These are phyloP conservation scores for Pammene fasciana DNA, from an alignment of 2,888 invertebrate genomes.

Conservation along the genomic window DNA sequence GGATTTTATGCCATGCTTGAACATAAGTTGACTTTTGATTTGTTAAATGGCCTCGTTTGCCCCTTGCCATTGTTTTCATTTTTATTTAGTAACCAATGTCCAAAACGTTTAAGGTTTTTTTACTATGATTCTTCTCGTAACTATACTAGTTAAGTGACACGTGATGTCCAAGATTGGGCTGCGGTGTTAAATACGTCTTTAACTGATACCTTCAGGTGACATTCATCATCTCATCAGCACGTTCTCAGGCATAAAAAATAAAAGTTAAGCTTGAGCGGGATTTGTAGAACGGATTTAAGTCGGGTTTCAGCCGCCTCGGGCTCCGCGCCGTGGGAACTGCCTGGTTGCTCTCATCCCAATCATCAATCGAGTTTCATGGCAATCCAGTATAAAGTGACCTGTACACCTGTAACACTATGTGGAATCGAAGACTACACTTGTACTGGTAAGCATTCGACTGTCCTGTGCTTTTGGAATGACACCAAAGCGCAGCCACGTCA, in stretches of 20 bases:
- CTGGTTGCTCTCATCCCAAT: neutral
- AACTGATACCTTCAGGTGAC: constrained; percentile 12
- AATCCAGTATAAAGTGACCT: too few relatives aligned
- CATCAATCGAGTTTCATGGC: too few relatives aligned
- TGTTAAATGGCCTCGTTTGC: too few relatives aligned
- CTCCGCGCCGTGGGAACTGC: constrained; percentile 45
- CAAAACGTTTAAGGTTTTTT: too few relatives aligned
- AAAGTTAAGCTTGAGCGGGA: constrained; percentile 27
- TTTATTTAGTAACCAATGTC: too few relatives aligned
- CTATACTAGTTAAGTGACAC: neutral
- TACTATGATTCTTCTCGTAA: too few relatives aligned
- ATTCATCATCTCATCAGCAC: constrained; percentile 19
- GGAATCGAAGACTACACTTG: too few relatives aligned
- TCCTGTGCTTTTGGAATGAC: too few relatives aligned
- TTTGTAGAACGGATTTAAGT: constrained; percentile 28
- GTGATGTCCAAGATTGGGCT: neutral
- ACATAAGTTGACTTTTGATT: too few relatives aligned
- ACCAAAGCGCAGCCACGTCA: constrained; percentile 45
- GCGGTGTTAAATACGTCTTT: neutral
- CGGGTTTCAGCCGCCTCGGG: constrained; percentile 47
- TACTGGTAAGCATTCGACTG: too few relatives aligned
- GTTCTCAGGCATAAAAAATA: constrained; percentile 9
- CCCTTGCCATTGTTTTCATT: too few relatives aligned
- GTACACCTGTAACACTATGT: too few relatives aligned
- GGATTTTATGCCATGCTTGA: constrained; percentile 31